Conservation (phyloP, 2,888 invertebrate species). For the Synergus laeviventris region DNA sequence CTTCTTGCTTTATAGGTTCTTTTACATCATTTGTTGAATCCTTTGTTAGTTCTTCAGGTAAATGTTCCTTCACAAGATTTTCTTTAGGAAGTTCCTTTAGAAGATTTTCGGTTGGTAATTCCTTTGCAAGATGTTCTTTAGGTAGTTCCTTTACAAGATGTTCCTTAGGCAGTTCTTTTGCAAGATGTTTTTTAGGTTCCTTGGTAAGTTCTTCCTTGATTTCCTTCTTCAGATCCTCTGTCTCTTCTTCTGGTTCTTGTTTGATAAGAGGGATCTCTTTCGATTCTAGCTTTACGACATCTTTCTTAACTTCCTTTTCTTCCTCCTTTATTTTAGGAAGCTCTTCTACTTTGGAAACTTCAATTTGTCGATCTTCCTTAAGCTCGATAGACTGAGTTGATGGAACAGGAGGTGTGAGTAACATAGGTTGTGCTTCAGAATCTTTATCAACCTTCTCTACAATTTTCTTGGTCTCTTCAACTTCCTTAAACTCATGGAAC, state of each 20-base stretch:
- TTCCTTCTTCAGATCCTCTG: slow-evolving; percentile 9
- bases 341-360: slow-evolving; percentile 42
- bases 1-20: slow-evolving; percentile 61
- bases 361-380: slow-evolving; percentile 42
- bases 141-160: neutral
- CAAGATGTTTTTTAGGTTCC: neutral
- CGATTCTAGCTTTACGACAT: neutral
- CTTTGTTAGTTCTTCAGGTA: neutral
- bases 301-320: slow-evolving; percentile 40
- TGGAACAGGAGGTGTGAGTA: slow-evolving; percentile 27
- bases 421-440: slow-evolving; percentile 38
- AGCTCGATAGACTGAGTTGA: slow-evolving; percentile 39
- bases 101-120: neutral
- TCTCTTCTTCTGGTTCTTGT: slow-evolving; percentile 23
- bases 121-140: neutral
- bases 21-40: slow-evolving; percentile 18
- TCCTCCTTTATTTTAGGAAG: slow-evolving; percentile 58
- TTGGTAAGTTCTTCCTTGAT: neutral
- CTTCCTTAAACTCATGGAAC: slow-evolving; percentile 20
- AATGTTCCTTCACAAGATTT: neutral
- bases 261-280: neutral
- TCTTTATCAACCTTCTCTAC: slow-evolving; percentile 38
- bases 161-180: neutral
- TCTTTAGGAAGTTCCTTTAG: neutral
- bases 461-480: slow-evolving; percentile 27